Evolutionary conservation across 2,888 invertebrate species (phyloP).

Genomic region (Pasiphila rectangulata): DNA sequence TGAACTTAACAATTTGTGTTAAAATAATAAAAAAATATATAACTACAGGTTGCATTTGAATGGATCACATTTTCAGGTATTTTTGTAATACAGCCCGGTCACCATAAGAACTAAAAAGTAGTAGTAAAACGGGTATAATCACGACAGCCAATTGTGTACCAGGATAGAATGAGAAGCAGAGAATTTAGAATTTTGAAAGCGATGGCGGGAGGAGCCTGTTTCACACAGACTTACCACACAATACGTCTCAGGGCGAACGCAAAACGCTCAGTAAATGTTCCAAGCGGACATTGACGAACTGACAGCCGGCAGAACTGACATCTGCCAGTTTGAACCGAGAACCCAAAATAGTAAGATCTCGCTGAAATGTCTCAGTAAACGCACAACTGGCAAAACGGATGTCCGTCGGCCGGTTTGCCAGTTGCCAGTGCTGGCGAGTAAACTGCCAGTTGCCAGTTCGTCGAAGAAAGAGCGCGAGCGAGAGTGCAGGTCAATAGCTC

Average conservation of each 20-base stretch:
- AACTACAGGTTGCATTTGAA: background rate
- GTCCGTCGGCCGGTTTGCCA: background rate
- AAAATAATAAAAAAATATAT: background rate
- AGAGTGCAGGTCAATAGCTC: constrained; percentile 33
- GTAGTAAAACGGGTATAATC: constrained; percentile 28
- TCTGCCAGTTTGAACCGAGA: background rate
- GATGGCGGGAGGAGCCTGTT: constrained; percentile 17
- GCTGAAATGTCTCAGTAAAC: background rate
- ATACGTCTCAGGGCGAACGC: constrained; percentile 27
- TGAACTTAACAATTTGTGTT: background rate
- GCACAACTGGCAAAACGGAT: background rate
- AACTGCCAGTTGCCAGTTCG: constrained; percentile 16
- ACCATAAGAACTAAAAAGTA: constrained; percentile 17
- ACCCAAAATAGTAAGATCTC: background rate
- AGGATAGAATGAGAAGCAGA: constrained; percentile 34
- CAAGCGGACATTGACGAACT: constrained; percentile 16
- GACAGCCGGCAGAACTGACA: constrained; percentile 12
- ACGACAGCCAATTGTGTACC: constrained; percentile 43
- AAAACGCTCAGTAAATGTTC: constrained; percentile 27
- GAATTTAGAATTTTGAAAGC: constrained; percentile 35
- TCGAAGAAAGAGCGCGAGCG: constrained; percentile 32
- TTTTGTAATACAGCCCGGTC: constrained; percentile 33
- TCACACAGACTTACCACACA: constrained; percentile 15
- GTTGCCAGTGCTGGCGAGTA: background rate
- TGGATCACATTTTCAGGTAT: background rate